Conservation (phyloP, 2,888 invertebrate species). For the Phytoseiulus persimilis region DNA sequence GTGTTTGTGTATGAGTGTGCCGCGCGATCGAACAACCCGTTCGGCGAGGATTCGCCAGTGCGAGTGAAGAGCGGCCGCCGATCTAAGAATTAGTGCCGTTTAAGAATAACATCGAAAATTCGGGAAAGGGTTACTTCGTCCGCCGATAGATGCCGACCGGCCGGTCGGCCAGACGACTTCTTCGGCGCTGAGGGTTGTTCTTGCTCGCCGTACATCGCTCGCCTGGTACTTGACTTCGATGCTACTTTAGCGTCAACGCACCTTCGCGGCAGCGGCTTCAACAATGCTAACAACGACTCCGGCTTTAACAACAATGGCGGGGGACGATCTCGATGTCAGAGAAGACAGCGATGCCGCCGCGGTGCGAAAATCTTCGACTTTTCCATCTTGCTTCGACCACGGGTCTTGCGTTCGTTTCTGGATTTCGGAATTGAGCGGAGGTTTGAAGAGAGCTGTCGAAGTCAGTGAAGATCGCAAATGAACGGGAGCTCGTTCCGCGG, state of each 20-base stretch:
- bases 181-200: background rate
- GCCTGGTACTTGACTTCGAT: background rate
- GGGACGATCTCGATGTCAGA: background rate
- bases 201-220: background rate
- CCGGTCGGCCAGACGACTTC: background rate
- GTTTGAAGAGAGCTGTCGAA: too few relatives aligned
- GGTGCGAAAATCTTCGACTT: too few relatives aligned
- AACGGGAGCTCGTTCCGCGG: too few relatives aligned
- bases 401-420: too few relatives aligned
- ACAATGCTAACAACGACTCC: background rate
- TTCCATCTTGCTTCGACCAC: too few relatives aligned
- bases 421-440: too few relatives aligned
- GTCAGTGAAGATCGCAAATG: too few relatives aligned
- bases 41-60: slow-evolving; percentile 9
- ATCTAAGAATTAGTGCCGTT: slow-evolving; percentile 39
- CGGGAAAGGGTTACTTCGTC: slow-evolving; percentile 5
- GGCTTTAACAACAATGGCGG: background rate
- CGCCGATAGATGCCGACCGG: background rate
- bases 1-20: slow-evolving; percentile 30
- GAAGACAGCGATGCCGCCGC: too few relatives aligned
- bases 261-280: background rate
- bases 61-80: slow-evolving; percentile 12
- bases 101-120: slow-evolving; percentile 36
- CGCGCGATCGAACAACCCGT: slow-evolving; percentile 8
- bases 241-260: background rate